phyloP scores from a whole-genome alignment of 2,888 invertebrate genomes.

The Callimorpha dominula region DNA sequence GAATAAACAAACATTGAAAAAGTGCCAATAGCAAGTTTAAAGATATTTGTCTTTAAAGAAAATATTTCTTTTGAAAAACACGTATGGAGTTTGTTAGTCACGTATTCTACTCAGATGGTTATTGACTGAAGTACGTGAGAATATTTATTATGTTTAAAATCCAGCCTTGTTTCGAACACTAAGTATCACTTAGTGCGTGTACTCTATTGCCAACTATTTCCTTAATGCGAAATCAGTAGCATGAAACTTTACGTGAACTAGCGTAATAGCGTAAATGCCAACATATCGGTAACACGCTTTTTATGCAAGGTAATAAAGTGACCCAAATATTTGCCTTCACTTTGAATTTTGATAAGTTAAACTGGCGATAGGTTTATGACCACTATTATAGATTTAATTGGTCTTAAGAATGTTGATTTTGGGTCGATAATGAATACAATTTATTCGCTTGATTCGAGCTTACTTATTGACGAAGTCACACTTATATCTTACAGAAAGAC shows the following conservation, averaged over 20 bases:
- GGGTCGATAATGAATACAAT: not conserved
- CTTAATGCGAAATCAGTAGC: slow-evolving; percentile 63
- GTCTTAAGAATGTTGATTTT: slow-evolving; percentile 24
- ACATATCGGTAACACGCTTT: slow-evolving; percentile 45
- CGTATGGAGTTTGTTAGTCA: slow-evolving; percentile 68
- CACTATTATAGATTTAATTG: slow-evolving; percentile 28
- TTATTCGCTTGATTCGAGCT: not conserved
- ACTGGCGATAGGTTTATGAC: not conserved
- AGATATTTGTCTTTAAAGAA: slow-evolving; percentile 37
- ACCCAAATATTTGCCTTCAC: slow-evolving; percentile 46
- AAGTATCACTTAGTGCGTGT: slow-evolving; percentile 54
- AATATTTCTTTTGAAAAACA: slow-evolving; percentile 58
- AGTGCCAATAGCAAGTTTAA: slow-evolving; percentile 45
- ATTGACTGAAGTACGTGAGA: slow-evolving; percentile 78
- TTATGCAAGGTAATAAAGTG: slow-evolving; percentile 30
- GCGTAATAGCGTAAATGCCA: slow-evolving; percentile 51
- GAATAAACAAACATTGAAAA: slow-evolving; percentile 25
- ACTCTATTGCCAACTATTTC: slow-evolving; percentile 57
- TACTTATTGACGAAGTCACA: too few species aligned
- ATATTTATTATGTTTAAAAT: slow-evolving; percentile 58
- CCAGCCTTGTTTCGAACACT: slow-evolving; percentile 24
- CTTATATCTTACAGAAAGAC: too few species aligned
- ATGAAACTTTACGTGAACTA: slow-evolving; percentile 63
- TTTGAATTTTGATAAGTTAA: slow-evolving; percentile 45
- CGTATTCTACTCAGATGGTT: slow-evolving; percentile 69